phyloP scores from a whole-genome alignment of 2,797 vertebrate species.

The Platyrinchus mystaceus region DNA sequence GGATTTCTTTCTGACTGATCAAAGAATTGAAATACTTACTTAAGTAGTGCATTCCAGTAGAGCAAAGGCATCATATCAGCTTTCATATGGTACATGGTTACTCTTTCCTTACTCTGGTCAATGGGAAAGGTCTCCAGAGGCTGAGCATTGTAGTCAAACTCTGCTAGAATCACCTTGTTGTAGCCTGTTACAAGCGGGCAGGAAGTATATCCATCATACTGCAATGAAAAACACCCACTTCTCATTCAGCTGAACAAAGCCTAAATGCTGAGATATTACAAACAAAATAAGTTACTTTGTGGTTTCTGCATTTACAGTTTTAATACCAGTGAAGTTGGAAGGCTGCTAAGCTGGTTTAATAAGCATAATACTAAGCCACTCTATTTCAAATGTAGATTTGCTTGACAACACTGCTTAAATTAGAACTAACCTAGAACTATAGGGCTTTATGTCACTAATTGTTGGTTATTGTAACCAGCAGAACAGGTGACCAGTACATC shows the following conservation, averaged over 20 bases:
- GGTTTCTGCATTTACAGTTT: neutral
- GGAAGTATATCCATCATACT: conserved; percentile 98
- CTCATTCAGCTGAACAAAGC: neutral
- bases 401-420: neutral
- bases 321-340: neutral
- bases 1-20: neutral
- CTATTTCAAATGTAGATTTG: neutral
- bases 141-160: conserved; percentile 89
- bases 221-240: neutral
- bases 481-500: neutral
- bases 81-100: conserved; percentile 93
- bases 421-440: neutral
- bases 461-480: neutral
- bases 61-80: conserved; percentile 93
- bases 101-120: conserved; percentile 91
- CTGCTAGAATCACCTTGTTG: conserved; percentile 91
- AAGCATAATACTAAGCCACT: neutral
- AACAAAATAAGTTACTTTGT: neutral
- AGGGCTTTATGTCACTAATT: neutral
- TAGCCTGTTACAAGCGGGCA: conserved; percentile 93
- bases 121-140: conserved; percentile 96
- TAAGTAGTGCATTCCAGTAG: conserved; percentile 92
- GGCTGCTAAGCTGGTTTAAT: neutral
- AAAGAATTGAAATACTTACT: conserved; percentile 75
- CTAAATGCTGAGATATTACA: neutral